Percentiles rank a stretch among this genome's conserved stretches.
phyloP scores from a whole-genome alignment of 2,113 vertebrate species.

The Tetrao urogallus region DNA sequence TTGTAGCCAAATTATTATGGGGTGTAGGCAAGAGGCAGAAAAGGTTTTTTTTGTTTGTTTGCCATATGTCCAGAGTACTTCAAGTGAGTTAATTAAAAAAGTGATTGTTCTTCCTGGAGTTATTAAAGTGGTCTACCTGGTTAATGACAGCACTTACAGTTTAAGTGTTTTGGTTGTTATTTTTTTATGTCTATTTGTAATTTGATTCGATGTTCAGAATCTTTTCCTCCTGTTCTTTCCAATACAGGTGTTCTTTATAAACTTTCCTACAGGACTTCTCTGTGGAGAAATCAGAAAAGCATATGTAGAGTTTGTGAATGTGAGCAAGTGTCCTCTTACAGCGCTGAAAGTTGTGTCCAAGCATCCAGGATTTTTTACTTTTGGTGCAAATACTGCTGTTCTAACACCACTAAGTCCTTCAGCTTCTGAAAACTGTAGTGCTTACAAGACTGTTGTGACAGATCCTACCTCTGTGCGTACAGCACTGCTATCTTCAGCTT shows the following conservation, averaged over 20 bases:
- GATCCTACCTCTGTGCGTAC: slow-evolving; percentile 74
- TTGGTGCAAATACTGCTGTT: slow-evolving; percentile 85
- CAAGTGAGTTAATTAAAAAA: background rate
- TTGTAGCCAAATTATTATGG: background rate
- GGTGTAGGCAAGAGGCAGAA: background rate
- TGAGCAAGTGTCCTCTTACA: slow-evolving; percentile 88
- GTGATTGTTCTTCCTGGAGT: background rate
- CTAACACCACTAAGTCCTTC: slow-evolving; percentile 87
- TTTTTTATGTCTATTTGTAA: fast-evolving
- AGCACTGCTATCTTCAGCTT: slow-evolving; percentile 80
- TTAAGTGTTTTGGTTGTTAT: background rate
- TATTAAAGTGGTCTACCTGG: background rate
- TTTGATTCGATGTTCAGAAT: background rate
- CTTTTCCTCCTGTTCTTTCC: slow-evolving; percentile 39
- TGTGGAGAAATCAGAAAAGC: slow-evolving; percentile 97
- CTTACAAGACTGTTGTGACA: slow-evolving; percentile 90
- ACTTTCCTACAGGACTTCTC: slow-evolving; percentile 95
- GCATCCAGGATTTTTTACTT: slow-evolving; percentile 95
- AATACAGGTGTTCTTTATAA: slow-evolving; percentile 95
- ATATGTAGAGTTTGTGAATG: slow-evolving; percentile 95
- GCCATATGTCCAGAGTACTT: background rate
- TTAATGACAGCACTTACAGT: background rate
- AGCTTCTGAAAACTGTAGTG: slow-evolving; percentile 91
- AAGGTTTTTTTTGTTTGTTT: background rate
- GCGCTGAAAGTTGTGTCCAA: slow-evolving; percentile 92